Percentiles rank a stretch among this genome's conserved stretches.
These are phyloP conservation scores for Aselliscus stoliczkanus DNA, from an alignment of 2,797 vertebrate species.

Conservation along the genomic window DNA sequence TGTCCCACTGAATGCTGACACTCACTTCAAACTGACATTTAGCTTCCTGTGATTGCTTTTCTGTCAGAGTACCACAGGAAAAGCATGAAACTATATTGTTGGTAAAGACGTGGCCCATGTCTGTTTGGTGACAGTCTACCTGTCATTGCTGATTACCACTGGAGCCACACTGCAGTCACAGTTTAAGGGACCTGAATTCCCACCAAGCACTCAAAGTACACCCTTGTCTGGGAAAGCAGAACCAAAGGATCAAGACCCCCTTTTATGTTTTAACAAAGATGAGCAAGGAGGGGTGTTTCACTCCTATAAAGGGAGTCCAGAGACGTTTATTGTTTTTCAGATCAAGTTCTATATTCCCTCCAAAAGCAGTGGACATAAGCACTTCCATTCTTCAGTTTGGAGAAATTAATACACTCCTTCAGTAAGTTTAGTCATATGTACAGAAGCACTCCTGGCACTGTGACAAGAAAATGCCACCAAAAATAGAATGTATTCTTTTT, in stretches of 20 bases:
- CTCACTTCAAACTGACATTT: background rate
- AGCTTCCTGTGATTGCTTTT: too few relatives aligned
- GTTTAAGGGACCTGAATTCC: background rate
- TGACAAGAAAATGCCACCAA: background rate
- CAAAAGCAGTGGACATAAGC: background rate
- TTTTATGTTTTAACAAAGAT: background rate
- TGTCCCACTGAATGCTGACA: too few relatives aligned
- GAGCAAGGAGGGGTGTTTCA: background rate
- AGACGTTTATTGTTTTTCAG: background rate
- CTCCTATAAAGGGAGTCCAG: background rate
- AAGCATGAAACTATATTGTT: background rate
- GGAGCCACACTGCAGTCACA: background rate
- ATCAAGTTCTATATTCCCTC: background rate
- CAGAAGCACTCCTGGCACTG: background rate
- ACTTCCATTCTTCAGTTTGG: background rate
- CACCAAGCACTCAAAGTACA: background rate
- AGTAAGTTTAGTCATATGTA: background rate
- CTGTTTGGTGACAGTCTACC: background rate
- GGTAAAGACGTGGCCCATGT: background rate
- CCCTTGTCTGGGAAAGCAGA: background rate
- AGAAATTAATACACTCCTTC: background rate
- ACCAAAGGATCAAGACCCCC: too few relatives aligned
- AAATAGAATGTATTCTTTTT: background rate
- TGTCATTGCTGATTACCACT: background rate
- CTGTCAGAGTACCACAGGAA: background rate